Evolutionary conservation across 1,140 invertebrate species (phyloP).

Genomic region (Atta cephalotes): DNA sequence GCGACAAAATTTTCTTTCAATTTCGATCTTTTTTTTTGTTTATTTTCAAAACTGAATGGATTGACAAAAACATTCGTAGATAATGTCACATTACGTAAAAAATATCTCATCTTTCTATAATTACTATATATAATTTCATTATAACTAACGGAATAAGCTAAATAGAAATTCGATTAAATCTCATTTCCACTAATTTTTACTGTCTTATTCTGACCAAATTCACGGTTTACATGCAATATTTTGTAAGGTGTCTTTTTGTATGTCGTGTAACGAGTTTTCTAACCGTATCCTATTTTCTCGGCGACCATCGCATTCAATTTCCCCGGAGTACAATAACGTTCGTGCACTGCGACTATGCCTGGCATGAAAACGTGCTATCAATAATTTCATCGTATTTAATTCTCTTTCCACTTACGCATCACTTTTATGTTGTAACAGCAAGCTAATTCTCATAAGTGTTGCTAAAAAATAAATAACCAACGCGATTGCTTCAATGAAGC

Average conservation of each 20-base stretch:
- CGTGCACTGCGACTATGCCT: constrained; percentile 14
- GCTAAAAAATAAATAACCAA: constrained; percentile 25
- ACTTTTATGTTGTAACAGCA: background rate
- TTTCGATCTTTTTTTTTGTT: background rate
- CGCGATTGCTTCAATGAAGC: background rate
- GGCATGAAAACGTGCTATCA: constrained; percentile 38
- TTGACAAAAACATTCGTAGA: background rate
- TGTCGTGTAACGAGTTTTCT: constrained; percentile 47
- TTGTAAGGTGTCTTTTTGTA: background rate
- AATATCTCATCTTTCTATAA: background rate
- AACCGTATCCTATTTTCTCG: constrained; percentile 51
- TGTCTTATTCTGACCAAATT: background rate
- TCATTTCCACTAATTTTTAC: background rate
- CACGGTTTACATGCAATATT: constrained; percentile 15
- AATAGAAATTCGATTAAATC: background rate
- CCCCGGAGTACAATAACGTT: constrained; percentile 39
- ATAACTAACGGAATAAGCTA: background rate
- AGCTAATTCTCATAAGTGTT: constrained; percentile 13
- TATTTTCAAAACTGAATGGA: background rate
- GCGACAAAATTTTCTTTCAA: background rate
- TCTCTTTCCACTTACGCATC: constrained; percentile 15
- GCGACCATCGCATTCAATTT: constrained; percentile 49
- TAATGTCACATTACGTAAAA: background rate
- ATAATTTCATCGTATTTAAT: constrained; percentile 60
- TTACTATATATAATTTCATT: background rate